Evolutionary conservation across 1,140 invertebrate species (phyloP).

Genomic region (Drosophila setifemur): DNA sequence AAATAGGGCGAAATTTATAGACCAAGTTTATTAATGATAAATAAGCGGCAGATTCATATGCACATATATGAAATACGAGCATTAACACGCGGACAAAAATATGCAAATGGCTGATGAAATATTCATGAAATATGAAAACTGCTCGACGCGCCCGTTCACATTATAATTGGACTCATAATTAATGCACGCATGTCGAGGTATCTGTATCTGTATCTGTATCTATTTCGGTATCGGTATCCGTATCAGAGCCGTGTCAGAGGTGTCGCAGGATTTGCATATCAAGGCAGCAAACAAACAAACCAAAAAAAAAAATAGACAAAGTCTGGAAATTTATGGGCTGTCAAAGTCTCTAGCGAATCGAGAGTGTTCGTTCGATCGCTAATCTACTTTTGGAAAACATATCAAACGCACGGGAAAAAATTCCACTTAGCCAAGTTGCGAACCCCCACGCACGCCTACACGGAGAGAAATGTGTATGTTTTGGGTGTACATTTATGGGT

Average conservation of each 20-base stretch:
- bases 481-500: too few species aligned
- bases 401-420: slow-evolving; percentile 5
- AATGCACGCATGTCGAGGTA: slow-evolving; percentile 17
- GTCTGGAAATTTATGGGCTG: not conserved
- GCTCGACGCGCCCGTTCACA: slow-evolving; percentile 35
- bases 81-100: not conserved
- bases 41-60: too few species aligned
- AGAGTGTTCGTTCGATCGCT: slow-evolving; percentile 22
- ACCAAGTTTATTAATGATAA: too few species aligned
- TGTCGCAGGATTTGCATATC: slow-evolving; percentile 51
- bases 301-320: not conserved
- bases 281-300: not conserved
- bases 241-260: slow-evolving; percentile 17
- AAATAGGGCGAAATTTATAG: not conserved
- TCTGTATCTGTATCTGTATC: not conserved
- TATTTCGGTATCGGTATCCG: not conserved
- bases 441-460: slow-evolving; percentile 34
- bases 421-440: slow-evolving; percentile 25
- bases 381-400: slow-evolving; percentile 2
- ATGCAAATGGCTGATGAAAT: slow-evolving; percentile 54
- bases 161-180: slow-evolving; percentile 61
- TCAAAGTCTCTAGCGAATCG: slow-evolving; percentile 10
- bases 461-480: not conserved
- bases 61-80: slow-evolving; percentile 19
- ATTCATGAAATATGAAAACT: slow-evolving; percentile 48